Percentiles rank a stretch among this genome's conserved stretches.
phyloP scores from a whole-genome alignment of 2,888 invertebrate genomes.

The Chorisops tibialis region DNA sequence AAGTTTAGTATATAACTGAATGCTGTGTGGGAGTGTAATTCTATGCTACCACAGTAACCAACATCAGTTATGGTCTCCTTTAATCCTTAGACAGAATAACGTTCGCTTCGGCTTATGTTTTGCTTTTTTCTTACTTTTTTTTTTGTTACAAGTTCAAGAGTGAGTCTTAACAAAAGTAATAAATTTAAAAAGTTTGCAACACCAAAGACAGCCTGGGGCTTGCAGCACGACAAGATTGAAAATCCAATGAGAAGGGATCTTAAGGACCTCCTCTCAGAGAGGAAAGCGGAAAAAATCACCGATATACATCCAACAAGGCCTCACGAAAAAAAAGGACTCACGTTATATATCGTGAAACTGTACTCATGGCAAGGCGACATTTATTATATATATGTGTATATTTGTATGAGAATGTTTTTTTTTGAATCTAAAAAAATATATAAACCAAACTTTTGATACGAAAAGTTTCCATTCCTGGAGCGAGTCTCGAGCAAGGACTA shows the following conservation, averaged over 20 bases:
- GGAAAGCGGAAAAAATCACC: background rate
- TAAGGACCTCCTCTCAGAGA: background rate
- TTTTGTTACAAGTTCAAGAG: no score
- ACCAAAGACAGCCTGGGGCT: conserved; percentile 6
- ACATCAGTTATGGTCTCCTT: no score
- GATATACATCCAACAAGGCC: background rate
- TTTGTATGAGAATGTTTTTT: no score
- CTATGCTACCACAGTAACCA: no score
- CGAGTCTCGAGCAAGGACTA: background rate
- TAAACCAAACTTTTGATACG: conserved; percentile 29
- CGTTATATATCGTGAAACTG: background rate
- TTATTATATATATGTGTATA: background rate
- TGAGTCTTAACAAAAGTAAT: conserved; percentile 28
- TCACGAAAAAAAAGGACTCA: background rate
- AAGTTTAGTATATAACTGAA: no score
- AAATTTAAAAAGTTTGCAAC: conserved; percentile 27
- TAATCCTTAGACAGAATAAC: no score
- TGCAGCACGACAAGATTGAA: conserved; percentile 27
- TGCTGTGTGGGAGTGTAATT: no score
- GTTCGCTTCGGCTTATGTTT: no score
- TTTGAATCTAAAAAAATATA: background rate
- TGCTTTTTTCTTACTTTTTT: no score
- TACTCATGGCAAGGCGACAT: conserved; percentile 8
- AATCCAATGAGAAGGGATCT: conserved; percentile 13
- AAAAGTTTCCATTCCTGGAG: conserved; percentile 24